These are phyloP conservation scores for Mormyrops boulengeri DNA, from an alignment of 2,797 vertebrate species.

Conservation along the genomic window DNA sequence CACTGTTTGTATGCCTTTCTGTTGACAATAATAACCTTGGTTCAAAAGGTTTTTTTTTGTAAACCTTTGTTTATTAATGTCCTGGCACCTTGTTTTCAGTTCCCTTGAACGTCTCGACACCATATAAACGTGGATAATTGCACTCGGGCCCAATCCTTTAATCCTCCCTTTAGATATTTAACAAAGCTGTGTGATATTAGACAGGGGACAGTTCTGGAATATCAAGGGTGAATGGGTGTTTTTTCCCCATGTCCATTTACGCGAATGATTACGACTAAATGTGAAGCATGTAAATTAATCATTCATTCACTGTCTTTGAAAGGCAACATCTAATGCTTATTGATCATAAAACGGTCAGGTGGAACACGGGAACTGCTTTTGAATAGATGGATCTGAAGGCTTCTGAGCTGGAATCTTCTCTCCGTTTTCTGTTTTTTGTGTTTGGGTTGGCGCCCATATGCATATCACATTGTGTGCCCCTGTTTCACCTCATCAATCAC, in stretches of 20 bases:
- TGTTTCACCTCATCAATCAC: background rate
- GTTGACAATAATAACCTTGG: background rate
- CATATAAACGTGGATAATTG: constrained; percentile 12
- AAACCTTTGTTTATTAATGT: constrained; percentile 18
- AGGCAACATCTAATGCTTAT: background rate
- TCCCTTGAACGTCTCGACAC: constrained; percentile 8
- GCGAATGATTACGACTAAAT: background rate
- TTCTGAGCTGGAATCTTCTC: background rate
- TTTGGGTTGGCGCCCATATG: background rate
- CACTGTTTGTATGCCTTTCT: background rate
- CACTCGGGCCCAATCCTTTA: background rate
- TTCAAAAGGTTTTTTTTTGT: background rate
- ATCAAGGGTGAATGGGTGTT: background rate
- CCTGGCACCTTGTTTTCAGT: constrained; percentile 26
- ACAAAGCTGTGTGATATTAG: background rate
- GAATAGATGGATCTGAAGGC: background rate
- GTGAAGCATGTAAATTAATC: background rate
- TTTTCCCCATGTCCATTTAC: background rate
- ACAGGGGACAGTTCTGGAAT: background rate
- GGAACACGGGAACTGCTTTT: background rate
- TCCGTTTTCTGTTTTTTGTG: background rate
- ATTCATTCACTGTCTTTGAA: background rate
- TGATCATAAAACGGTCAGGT: constrained; percentile 6
- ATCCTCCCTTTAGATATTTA: background rate
- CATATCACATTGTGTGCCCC: background rate